phyloP scores from a whole-genome alignment of 23 tunicate genomes.

The Botrylloides violaceus region DNA sequence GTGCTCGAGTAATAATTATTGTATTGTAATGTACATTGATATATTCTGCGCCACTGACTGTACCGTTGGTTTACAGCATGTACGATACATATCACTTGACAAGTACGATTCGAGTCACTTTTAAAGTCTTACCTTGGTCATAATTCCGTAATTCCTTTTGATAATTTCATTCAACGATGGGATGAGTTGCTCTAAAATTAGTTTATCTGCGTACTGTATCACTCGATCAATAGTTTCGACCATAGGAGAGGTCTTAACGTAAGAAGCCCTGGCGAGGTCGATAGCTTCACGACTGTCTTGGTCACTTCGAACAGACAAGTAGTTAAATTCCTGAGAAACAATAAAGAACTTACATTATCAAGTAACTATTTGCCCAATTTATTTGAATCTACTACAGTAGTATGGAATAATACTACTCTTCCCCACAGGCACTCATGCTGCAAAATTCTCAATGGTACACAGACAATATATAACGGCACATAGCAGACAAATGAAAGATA shows the following conservation, averaged over 20 bases:
- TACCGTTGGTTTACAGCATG: too few species aligned
- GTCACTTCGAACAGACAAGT: slow-evolving; percentile 20
- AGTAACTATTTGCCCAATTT: too few species aligned
- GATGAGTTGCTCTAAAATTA: slow-evolving; percentile 29
- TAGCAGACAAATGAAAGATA: neutral
- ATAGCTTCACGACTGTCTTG: slow-evolving; percentile 5
- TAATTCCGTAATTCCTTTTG: slow-evolving; percentile 51
- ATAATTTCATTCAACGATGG: slow-evolving; percentile 44
- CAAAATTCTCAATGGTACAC: too few species aligned
- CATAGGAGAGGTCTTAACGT: slow-evolving; percentile 41
- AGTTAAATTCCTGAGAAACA: slow-evolving; percentile 6
- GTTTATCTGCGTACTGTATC: slow-evolving; percentile 39
- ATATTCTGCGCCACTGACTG: too few species aligned
- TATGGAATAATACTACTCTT: neutral
- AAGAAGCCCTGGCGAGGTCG: slow-evolving; percentile 38
- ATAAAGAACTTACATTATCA: too few species aligned
- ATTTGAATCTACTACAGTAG: neutral
- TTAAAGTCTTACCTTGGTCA: slow-evolving; percentile 67
- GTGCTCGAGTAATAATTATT: too few species aligned
- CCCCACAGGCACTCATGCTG: too few species aligned
- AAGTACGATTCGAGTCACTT: too few species aligned
- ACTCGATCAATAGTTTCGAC: slow-evolving; percentile 58
- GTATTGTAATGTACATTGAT: too few species aligned
- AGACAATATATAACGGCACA: too few species aligned
- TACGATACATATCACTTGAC: too few species aligned